Evolutionary conservation across 1,140 invertebrate species (phyloP).

Genomic region (Drosophila takahashii): DNA sequence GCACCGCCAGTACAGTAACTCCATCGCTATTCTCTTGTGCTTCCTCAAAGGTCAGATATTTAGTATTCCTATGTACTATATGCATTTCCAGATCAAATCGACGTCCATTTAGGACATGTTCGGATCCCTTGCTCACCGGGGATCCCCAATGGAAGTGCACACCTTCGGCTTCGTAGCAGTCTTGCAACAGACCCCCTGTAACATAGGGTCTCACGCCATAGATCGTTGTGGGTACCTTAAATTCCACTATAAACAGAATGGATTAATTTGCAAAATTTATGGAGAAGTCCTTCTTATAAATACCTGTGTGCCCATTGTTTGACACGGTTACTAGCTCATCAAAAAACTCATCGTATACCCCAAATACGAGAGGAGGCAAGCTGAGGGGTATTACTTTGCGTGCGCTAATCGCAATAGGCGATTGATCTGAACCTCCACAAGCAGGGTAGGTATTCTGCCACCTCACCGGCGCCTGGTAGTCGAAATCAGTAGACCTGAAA

Average conservation of each 20-base stretch:
- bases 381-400: conserved; percentile 54
- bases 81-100: conserved; percentile 92
- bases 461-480: conserved; percentile 45
- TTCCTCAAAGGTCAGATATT: conserved; percentile 87
- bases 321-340: conserved; percentile 46
- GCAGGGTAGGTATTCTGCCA: conserved; percentile 41
- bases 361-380: conserved; percentile 50
- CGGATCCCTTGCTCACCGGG: conserved; percentile 85
- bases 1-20: conserved; percentile 92
- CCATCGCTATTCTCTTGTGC: conserved; percentile 90
- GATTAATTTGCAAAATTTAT: not conserved
- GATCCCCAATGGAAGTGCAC: conserved; percentile 87
- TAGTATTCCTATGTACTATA: conserved; percentile 93
- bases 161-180: conserved; percentile 85
- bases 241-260: conserved; percentile 42
- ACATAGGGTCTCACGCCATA: conserved; percentile 52
- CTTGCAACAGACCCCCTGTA: conserved; percentile 53
- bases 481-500: conserved; percentile 39
- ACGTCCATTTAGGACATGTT: conserved; percentile 85
- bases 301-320: conserved; percentile 68
- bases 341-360: conserved; percentile 54
- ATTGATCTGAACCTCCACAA: conserved; percentile 56
- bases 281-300: not conserved
- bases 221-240: conserved; percentile 51
- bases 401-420: conserved; percentile 53